These are phyloP conservation scores for Autographa gamma DNA, from an alignment of 2,888 invertebrate species.

Conservation along the genomic window DNA sequence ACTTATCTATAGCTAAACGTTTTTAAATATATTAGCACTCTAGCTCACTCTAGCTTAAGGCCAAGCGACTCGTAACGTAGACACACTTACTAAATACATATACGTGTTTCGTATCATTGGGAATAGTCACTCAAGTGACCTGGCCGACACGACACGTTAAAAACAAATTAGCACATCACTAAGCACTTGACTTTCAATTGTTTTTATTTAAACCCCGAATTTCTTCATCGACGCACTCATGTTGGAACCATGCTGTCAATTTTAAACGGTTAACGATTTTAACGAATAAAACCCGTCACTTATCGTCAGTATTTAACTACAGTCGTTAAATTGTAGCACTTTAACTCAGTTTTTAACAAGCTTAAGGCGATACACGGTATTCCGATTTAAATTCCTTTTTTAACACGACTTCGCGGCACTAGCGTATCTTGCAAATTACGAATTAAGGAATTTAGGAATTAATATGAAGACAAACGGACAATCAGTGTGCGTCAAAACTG, in stretches of 20 bases:
- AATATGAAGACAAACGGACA: neutral
- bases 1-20: neutral
- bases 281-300: neutral
- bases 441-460: neutral
- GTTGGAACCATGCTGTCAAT: conserved; percentile 33
- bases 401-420: neutral
- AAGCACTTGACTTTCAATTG: conserved; percentile 26
- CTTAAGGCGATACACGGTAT: conserved; percentile 12
- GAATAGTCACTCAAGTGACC: conserved; percentile 27
- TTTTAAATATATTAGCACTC: neutral
- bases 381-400: neutral
- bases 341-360: conserved; percentile 11
- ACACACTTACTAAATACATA: conserved; percentile 64
- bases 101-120: conserved; percentile 50
- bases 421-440: neutral
- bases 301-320: neutral
- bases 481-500: neutral
- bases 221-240: conserved; percentile 25
- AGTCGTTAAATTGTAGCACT: conserved; percentile 11
- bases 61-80: conserved; percentile 57
- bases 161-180: conserved; percentile 50
- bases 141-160: conserved; percentile 58
- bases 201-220: conserved; percentile 34
- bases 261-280: conserved; percentile 12
- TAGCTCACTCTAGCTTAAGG: neutral